Evolutionary conservation across 1,140 invertebrate species (phyloP), one percentile per base, ranked within the genome.

Genomic region (Caenorhabditis briggsae): DNA sequence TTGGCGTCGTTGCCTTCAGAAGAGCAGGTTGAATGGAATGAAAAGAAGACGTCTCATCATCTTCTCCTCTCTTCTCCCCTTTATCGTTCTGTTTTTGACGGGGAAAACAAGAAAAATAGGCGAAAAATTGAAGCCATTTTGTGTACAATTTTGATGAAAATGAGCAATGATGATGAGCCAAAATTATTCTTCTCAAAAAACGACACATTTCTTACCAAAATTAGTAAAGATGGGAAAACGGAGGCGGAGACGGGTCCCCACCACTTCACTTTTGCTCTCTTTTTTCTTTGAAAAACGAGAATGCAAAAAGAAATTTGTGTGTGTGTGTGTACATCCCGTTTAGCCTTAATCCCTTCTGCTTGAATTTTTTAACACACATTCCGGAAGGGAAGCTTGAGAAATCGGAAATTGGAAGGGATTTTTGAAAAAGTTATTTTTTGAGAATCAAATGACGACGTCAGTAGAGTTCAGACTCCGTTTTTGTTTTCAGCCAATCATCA

Each of bases 191-290:
- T 58, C n/a, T 58, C 9, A 9, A 8, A 61, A 61, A 61, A 25
- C 1, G 11, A 20, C 56, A 58, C 2, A 1, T 58, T 58, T 5
- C n/a, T 58, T 58, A 25, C 59, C 23, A 61, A 61, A 61, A 61
- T 61, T 61, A 61, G 59, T 61, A 61, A 25, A n/a, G n/a, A n/a
- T n/a, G n/a, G n/a, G n/a, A n/a, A 6, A 11, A n/a, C 18, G 2
- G 8, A 58, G n/a, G 18, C n/a, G 8, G n/a, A n/a, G 8, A n/a
- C 11, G 8, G 8, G 8, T 61, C 25, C n/a, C 25, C 20, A 61
- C 59, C 59, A 61, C 59, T 61, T 61, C 59, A 61, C 59, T 61
- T 61, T 61, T 61, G 59, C 23, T 61, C 59, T 25, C 59, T 23
- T 23, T 23, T 23, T 61, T 25, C 23, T 23, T 25, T 61, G 59